phyloP scores from a whole-genome alignment of 1,140 invertebrate genomes.

The Cotesia vestalis region DNA sequence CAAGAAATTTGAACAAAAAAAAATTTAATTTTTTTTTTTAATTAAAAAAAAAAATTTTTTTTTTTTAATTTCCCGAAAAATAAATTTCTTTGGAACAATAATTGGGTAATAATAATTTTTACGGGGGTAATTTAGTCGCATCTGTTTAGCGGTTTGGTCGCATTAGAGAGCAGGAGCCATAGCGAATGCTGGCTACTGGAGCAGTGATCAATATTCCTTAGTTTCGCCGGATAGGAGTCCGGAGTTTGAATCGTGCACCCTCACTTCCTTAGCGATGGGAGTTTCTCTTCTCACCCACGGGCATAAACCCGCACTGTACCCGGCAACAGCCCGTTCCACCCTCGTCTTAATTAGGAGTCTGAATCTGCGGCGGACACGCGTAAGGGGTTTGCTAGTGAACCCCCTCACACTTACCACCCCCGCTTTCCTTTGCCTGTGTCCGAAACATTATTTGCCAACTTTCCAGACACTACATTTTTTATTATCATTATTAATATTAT shows the following conservation, averaged over 20 bases:
- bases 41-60: too few species aligned
- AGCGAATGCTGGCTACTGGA: slow-evolving; percentile 39
- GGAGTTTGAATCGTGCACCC: slow-evolving; percentile 41
- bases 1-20: too few species aligned
- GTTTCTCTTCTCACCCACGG: slow-evolving; percentile 39
- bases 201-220: slow-evolving; percentile 67
- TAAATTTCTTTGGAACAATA: too few species aligned
- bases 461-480: slow-evolving; percentile 44
- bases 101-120: too few species aligned
- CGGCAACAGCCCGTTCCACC: slow-evolving; percentile 63
- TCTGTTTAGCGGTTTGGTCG: too few species aligned
- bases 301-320: slow-evolving; percentile 53
- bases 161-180: not conserved
- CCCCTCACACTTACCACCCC: slow-evolving; percentile 44
- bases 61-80: too few species aligned
- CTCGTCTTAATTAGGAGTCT: slow-evolving; percentile 74
- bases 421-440: slow-evolving; percentile 57
- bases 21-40: too few species aligned
- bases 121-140: too few species aligned
- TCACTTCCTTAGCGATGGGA: slow-evolving; percentile 26
- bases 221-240: slow-evolving; percentile 54
- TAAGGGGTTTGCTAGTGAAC: slow-evolving; percentile 65
- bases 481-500: not conserved
- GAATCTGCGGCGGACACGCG: slow-evolving; percentile 74
- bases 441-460: slow-evolving; percentile 66